Evolutionary conservation across 2,888 invertebrate genomes (phyloP).

Genomic region (Bombylius major): DNA sequence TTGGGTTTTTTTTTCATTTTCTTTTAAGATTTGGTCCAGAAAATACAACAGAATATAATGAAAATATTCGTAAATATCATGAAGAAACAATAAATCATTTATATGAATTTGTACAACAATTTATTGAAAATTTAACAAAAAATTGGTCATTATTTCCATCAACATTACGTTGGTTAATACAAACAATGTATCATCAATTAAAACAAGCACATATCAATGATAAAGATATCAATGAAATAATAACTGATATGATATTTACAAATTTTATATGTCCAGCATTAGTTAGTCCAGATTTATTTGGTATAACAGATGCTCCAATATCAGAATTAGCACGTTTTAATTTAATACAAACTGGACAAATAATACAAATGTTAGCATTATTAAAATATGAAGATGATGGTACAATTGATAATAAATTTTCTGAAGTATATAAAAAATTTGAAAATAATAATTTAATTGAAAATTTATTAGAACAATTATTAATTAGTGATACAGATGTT

Average conservation of each 20-base stretch:
- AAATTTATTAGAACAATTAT: slow-evolving; percentile 59
- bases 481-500: slow-evolving; percentile 34
- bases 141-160: slow-evolving; percentile 86
- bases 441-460: slow-evolving; percentile 62
- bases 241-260: slow-evolving; percentile 86
- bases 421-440: slow-evolving; percentile 68
- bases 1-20: too few relatives aligned
- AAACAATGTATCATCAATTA: slow-evolving; percentile 64
- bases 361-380: slow-evolving; percentile 81
- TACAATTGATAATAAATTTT: slow-evolving; percentile 47
- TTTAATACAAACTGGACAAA: slow-evolving; percentile 81
- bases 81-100: slow-evolving; percentile 67
- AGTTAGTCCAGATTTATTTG: slow-evolving; percentile 89
- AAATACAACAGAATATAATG: slow-evolving; percentile 56
- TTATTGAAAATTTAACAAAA: slow-evolving; percentile 68
- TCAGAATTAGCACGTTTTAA: slow-evolving; percentile 84
- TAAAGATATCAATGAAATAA: slow-evolving; percentile 47
- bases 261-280: slow-evolving; percentile 94
- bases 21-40: slow-evolving; percentile 63
- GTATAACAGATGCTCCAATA: slow-evolving; percentile 85
- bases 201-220: slow-evolving; percentile 40
- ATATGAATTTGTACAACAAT: slow-evolving; percentile 63
- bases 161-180: slow-evolving; percentile 78
- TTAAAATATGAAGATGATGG: slow-evolving; percentile 73
- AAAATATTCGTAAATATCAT: slow-evolving; percentile 65